phyloP scores from a whole-genome alignment of 2,888 invertebrate genomes.

The Tipula unca region DNA sequence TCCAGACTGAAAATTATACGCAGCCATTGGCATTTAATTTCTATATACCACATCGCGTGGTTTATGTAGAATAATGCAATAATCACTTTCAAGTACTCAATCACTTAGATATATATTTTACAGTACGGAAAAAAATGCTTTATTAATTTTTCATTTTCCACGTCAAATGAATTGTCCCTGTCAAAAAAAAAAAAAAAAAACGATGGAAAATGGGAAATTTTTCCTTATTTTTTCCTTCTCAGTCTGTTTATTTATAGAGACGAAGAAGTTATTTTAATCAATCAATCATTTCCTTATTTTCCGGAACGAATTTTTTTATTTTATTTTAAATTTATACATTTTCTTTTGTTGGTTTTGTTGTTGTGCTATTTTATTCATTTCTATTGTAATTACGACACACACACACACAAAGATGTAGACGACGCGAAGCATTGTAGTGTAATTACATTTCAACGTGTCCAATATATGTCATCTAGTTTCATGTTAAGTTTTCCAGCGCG shows the following conservation, averaged over 20 bases:
- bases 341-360: not conserved
- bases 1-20: too few relatives aligned
- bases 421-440: not conserved
- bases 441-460: conserved; percentile 4
- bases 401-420: not conserved
- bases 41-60: too few relatives aligned
- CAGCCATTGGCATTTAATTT: too few relatives aligned
- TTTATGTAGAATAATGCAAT: not conserved
- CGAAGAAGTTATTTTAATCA: not conserved
- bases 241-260: not conserved
- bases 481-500: not conserved
- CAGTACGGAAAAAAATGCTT: not conserved
- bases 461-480: not conserved
- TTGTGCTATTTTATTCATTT: not conserved
- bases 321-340: too few relatives aligned
- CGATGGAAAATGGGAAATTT: not conserved
- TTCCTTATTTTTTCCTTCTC: not conserved
- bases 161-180: not conserved
- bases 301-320: not conserved
- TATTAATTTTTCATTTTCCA: not conserved
- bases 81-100: not conserved
- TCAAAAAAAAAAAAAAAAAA: too few relatives aligned
- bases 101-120: not conserved
- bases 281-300: not conserved
- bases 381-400: not conserved